These are phyloP conservation scores for Channa striata DNA, from an alignment of 2,797 vertebrate genomes.

Conservation along the genomic window DNA sequence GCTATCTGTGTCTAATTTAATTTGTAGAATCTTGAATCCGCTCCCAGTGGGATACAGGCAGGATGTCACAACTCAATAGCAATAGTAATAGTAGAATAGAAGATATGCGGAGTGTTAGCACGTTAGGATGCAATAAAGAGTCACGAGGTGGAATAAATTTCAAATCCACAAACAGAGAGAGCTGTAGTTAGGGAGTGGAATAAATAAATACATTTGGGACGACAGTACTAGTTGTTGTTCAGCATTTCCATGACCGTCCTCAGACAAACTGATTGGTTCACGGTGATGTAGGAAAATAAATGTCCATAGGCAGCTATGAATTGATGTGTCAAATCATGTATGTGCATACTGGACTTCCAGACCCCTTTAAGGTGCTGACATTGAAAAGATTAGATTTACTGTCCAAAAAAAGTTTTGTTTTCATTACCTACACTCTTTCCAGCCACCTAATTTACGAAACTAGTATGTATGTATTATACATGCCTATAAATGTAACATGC, in stretches of 20 bases:
- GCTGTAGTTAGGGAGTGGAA: conserved; percentile 52
- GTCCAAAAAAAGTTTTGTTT: conserved; percentile 17
- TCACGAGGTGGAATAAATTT: conserved; percentile 53
- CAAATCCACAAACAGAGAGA: conserved; percentile 32
- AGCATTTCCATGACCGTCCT: conserved; percentile 35
- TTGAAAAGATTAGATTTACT: conserved; percentile 9
- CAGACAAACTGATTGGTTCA: conserved; percentile 48
- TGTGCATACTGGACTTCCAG: conserved; percentile 23
- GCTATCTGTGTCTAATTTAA: conserved; percentile 60
- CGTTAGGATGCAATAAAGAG: conserved; percentile 50
- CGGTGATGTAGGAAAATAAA: conserved; percentile 16
- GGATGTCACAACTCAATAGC: conserved; percentile 65
- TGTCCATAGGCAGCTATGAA: conserved; percentile 29
- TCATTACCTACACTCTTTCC: too few species aligned
- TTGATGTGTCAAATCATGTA: conserved; percentile 32
- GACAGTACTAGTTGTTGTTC: conserved; percentile 66
- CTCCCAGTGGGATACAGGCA: conserved; percentile 41
- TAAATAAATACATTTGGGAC: conserved; percentile 69
- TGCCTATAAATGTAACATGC: too few species aligned
- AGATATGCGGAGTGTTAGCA: conserved; percentile 23
- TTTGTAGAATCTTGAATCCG: conserved; percentile 57
- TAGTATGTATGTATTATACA: too few species aligned
- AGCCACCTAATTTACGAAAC: too few species aligned
- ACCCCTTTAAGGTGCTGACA: conserved; percentile 34
- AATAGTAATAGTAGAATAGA: conserved; percentile 31